Conservation (phyloP, 2,888 invertebrate genomes). For the Endomychus coccineus region DNA sequence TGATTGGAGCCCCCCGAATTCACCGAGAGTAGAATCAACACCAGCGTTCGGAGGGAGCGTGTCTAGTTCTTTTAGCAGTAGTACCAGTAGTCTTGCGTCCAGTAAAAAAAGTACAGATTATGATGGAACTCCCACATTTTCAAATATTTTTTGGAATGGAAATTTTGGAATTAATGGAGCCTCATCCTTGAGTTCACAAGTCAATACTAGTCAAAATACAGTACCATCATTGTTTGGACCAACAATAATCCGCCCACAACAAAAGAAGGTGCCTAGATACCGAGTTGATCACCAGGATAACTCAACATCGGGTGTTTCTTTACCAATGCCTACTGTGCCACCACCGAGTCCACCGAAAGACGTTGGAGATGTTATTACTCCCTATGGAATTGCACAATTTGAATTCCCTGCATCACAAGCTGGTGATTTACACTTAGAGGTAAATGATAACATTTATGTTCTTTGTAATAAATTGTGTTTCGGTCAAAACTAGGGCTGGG, state of each 20-base stretch:
- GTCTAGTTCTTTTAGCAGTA: slow-evolving; percentile 41
- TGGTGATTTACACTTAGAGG: slow-evolving; percentile 74
- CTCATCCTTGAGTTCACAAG: not conserved
- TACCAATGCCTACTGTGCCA: slow-evolving; percentile 71
- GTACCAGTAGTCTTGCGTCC: slow-evolving; percentile 50
- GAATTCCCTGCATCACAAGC: slow-evolving; percentile 68
- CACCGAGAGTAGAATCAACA: slow-evolving; percentile 37
- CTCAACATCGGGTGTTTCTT: slow-evolving; percentile 4
- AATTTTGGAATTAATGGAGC: slow-evolving; percentile 7
- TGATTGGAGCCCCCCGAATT: slow-evolving; percentile 48
- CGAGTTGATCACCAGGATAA: slow-evolving; percentile 4
- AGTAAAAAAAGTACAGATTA: slow-evolving; percentile 68
- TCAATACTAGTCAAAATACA: not conserved
- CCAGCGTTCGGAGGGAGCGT: slow-evolving; percentile 38
- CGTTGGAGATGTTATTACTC: slow-evolving; percentile 42
- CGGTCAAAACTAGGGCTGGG: too few species aligned
- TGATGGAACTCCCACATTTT: slow-evolving; percentile 29
- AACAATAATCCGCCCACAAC: slow-evolving; percentile 68
- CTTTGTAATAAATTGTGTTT: too few species aligned
- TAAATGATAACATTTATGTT: too few species aligned
- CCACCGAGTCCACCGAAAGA: slow-evolving; percentile 67
- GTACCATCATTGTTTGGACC: slow-evolving; percentile 44
- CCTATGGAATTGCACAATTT: slow-evolving; percentile 71
- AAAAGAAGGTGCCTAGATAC: slow-evolving; percentile 12
- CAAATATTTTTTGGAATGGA: slow-evolving; percentile 7